Evolutionary conservation across 2,888 invertebrate species (phyloP).

Genomic region (Eupithecia tripunctaria): DNA sequence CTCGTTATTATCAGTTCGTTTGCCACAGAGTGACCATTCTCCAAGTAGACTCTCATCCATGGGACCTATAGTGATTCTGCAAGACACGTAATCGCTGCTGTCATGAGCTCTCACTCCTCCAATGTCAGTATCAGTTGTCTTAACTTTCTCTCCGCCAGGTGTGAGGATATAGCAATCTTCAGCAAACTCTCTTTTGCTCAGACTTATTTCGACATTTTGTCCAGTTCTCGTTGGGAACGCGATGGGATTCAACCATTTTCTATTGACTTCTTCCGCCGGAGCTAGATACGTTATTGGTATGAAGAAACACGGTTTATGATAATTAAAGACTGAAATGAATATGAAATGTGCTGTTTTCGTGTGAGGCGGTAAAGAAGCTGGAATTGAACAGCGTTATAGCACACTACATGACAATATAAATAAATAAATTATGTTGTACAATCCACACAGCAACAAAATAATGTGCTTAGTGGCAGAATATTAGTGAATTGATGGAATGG

Average conservation of each 20-base stretch:
- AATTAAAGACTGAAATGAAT: neutral
- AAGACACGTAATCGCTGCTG: conserved; percentile 49
- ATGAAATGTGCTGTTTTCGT: neutral
- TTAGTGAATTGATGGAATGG: conserved; percentile 4
- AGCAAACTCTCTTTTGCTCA: conserved; percentile 41
- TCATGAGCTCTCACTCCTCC: conserved; percentile 36
- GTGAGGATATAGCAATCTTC: conserved; percentile 47
- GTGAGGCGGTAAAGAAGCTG: neutral
- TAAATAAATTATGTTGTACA: too few relatives aligned
- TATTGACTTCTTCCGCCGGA: conserved; percentile 19
- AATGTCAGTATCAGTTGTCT: conserved; percentile 21
- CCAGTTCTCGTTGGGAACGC: conserved; percentile 38
- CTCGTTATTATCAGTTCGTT: conserved; percentile 34
- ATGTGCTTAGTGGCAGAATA: neutral
- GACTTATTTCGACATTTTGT: conserved; percentile 42
- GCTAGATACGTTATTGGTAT: conserved; percentile 16
- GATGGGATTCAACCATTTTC: conserved; percentile 38
- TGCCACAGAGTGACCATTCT: conserved; percentile 50
- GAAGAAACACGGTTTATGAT: neutral
- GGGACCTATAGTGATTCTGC: conserved; percentile 52
- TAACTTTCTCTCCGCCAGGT: conserved; percentile 31
- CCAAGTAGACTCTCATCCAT: conserved; percentile 48
- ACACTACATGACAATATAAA: neutral
- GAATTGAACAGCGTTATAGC: neutral
- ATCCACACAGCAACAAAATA: too few relatives aligned